Percentiles rank a stretch among this genome's conserved stretches.
These are phyloP conservation scores for Lycopodina hypogea DNA, from an alignment of 37 sponge, comb jelly and placozoan genomes.

Conservation along the genomic window DNA sequence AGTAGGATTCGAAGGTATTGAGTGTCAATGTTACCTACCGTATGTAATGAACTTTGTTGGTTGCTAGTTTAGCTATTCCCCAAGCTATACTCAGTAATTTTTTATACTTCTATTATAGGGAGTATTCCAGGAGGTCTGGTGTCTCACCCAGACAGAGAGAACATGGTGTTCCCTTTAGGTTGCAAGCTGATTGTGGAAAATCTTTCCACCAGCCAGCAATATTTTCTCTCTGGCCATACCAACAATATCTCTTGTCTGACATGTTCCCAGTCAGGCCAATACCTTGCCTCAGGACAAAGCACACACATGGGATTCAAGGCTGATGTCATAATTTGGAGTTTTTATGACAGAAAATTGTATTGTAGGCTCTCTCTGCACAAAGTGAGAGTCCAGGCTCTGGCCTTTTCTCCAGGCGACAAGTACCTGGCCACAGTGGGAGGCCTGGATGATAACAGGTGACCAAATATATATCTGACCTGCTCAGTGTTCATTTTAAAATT, in stretches of 20 bases:
- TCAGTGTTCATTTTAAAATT: neutral
- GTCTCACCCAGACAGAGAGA: conserved; percentile 86
- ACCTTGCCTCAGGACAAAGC: conserved; percentile 89
- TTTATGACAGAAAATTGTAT: conserved; percentile 51
- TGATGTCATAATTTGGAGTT: conserved; percentile 96
- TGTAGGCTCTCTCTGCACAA: conserved; percentile 87
- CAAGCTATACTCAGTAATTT: neutral
- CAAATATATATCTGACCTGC: neutral
- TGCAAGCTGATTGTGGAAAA: conserved; percentile 84
- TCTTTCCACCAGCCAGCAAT: conserved; percentile 64
- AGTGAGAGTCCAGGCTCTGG: conserved; percentile 92
- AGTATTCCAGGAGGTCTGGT: conserved; percentile 73
- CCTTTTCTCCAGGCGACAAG: conserved; percentile 94
- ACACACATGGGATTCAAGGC: conserved; percentile 99
- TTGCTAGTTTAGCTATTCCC: neutral
- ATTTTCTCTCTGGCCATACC: conserved; percentile 87
- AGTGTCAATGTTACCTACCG: neutral
- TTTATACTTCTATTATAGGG: conserved; percentile 55
- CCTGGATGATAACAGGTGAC: conserved; percentile 82
- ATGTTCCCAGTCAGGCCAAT: conserved; percentile 75
- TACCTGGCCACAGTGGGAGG: conserved; percentile 95
- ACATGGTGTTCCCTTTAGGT: conserved; percentile 90
- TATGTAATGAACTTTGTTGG: neutral
- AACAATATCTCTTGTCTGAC: conserved; percentile 88
- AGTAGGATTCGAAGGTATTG: conserved; percentile 82